Base-by-base conservation (phyloP, 2,888 invertebrate species). In the Drosophila meridiana region DNA sequence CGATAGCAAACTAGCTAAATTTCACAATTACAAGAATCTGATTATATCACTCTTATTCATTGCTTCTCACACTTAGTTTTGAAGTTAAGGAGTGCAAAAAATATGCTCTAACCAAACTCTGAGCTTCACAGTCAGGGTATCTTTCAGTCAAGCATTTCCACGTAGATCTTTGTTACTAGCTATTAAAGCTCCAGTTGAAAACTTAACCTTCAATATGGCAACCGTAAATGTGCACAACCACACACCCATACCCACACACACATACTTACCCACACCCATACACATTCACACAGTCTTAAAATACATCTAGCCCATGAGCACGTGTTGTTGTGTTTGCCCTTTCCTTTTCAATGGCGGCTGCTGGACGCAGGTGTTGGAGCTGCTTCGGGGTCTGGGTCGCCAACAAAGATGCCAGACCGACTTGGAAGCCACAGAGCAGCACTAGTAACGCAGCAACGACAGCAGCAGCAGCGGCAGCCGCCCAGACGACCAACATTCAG, bases 321-420 rank as follows among this genome's bases (percentile, higher is more conserved):
- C 47, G 58, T 78, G 68, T 71, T 76, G 68, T 71, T 69, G 67
- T 76, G 66, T 68, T 76, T 76, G 69, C 75, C 73, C 78, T 73
- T 71, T 73, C 76, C 69, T 67, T 76, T 78, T 76, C 87, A 77
- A 67, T 65, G 64, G 65, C 53, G 55, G 45, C 70, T 68, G 81
- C 80, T 87, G 90, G 90, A 86, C 92, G 85, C 91, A 91, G 92
- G 88, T 91, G 92, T 77, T 76, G 76, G 9, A 20, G 20, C 34
- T 34, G 50, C 50, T 52, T 3, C 28, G 20, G 50, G 20, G n/a
- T 71, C 71, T 88, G 90, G 83, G 91, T 14, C 34, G 40, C 72
- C 73, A 78, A 71, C 87, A 82, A 87, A 76, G 87, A 83, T 69
- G 86, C 70, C 72, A 80, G 69, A 82, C 84, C 79, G 45, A 66